A percentile compares a stretch with the other conserved stretches of the same genome.
Evolutionary conservation across 2,113 vertebrate species (phyloP).

Genomic region (Mesitornis unicolor): DNA sequence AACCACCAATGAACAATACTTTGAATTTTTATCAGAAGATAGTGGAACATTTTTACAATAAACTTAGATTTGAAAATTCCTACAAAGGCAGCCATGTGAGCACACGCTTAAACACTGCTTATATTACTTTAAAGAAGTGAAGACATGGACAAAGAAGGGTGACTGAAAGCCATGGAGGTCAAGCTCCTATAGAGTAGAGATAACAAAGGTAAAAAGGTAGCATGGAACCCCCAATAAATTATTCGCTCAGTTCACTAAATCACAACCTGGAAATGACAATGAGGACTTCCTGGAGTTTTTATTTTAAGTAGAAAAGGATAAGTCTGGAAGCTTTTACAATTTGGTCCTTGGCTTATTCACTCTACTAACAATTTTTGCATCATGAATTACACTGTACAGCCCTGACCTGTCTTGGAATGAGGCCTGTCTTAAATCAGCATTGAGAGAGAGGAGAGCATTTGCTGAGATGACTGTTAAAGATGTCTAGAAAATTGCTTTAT

Average conservation of each 20-base stretch:
- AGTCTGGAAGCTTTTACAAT: not conserved
- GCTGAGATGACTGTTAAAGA: not conserved
- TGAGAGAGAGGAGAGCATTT: not conserved
- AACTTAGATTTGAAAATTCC: not conserved
- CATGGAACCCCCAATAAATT: not conserved
- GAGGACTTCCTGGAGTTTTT: not conserved
- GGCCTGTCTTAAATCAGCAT: not conserved
- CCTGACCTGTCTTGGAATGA: not conserved
- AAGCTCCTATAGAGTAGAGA: not conserved
- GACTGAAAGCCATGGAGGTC: not conserved
- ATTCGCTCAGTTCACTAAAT: not conserved
- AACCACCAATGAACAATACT: not conserved
- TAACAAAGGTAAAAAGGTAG: not conserved
- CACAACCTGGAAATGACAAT: not conserved
- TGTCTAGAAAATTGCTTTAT: not conserved
- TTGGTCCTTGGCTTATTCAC: not conserved
- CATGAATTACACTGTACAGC: not conserved
- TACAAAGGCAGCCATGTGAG: not conserved
- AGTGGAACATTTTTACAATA: not conserved
- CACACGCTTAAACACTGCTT: not conserved
- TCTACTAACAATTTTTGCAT: not conserved
- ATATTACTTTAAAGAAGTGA: not conserved
- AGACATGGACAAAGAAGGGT: not conserved
- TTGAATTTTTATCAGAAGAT: not conserved
- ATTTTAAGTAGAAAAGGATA: not conserved